Conservation (phyloP, 2,888 invertebrate genomes). For the Megalurothrips usitatus region DNA sequence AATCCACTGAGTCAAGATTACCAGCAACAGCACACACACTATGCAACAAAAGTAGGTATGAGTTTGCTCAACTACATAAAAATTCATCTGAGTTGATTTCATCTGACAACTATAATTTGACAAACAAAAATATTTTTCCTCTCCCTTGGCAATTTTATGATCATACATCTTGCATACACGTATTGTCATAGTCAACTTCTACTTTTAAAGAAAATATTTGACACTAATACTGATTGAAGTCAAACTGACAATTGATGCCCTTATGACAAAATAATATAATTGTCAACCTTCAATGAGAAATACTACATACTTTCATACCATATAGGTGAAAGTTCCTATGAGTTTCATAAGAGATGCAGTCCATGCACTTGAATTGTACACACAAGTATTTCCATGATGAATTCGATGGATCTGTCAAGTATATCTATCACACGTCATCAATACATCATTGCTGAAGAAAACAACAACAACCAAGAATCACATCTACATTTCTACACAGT, state of each 20-base stretch:
- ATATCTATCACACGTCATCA: conserved; percentile 5
- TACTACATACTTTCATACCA: no score
- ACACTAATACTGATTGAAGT: conserved; percentile 7
- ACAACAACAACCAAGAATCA: background rate
- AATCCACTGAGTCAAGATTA: no score
- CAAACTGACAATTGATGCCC: background rate
- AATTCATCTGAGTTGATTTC: no score
- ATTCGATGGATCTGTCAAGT: conserved; percentile 1
- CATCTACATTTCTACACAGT: background rate
- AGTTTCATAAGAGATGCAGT: no score
- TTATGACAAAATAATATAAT: background rate
- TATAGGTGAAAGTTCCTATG: no score
- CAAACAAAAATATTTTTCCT: no score
- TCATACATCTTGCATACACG: background rate
- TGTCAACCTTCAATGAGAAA: no score
- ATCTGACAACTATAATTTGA: no score
- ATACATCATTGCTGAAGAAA: background rate
- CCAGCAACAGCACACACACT: no score
- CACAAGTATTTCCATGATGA: background rate
- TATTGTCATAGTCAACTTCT: conserved; percentile 16
- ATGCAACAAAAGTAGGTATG: no score
- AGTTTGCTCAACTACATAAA: no score
- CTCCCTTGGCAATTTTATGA: background rate
- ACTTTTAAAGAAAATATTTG: background rate
- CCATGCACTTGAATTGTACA: background rate